Percentiles rank a stretch among this genome's conserved stretches.
phyloP scores from a whole-genome alignment of 2,888 invertebrate species.

The Dryadula phaetusa region DNA sequence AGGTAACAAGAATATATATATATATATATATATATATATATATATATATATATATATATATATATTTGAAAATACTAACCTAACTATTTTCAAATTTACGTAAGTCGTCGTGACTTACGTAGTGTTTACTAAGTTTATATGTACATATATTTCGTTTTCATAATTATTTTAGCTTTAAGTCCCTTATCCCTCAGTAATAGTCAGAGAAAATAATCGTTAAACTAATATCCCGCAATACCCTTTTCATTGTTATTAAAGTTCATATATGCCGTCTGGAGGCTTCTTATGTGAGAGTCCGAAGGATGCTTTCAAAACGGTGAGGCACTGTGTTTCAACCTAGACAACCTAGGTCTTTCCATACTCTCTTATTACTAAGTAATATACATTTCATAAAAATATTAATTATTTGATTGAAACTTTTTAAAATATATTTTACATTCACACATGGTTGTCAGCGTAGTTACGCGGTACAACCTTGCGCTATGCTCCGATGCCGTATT shows the following conservation, averaged over 20 bases:
- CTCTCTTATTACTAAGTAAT: not conserved
- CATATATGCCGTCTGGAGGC: too few species aligned
- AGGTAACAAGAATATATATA: too few species aligned
- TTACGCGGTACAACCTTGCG: slow-evolving; percentile 33
- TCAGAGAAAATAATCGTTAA: not conserved
- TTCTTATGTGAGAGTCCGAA: too few species aligned
- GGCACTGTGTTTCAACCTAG: too few species aligned
- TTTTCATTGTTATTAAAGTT: too few species aligned
- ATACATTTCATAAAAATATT: not conserved
- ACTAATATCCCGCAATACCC: not conserved
- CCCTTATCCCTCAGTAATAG: not conserved
- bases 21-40: too few species aligned
- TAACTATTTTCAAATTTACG: too few species aligned
- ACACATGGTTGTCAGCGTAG: slow-evolving; percentile 10
- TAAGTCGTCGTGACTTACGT: too few species aligned
- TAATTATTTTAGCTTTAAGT: not conserved
- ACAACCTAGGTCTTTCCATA: not conserved
- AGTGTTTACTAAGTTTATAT: too few species aligned
- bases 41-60: too few species aligned
- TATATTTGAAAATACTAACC: too few species aligned
- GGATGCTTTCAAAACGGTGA: too few species aligned
- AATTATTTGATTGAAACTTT: not conserved
- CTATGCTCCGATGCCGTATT: slow-evolving; percentile 29
- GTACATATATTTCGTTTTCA: not conserved
- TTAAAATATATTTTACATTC: slow-evolving; percentile 11